phyloP scores from a whole-genome alignment of 1,140 invertebrate genomes.

The Plodia interpunctella region DNA sequence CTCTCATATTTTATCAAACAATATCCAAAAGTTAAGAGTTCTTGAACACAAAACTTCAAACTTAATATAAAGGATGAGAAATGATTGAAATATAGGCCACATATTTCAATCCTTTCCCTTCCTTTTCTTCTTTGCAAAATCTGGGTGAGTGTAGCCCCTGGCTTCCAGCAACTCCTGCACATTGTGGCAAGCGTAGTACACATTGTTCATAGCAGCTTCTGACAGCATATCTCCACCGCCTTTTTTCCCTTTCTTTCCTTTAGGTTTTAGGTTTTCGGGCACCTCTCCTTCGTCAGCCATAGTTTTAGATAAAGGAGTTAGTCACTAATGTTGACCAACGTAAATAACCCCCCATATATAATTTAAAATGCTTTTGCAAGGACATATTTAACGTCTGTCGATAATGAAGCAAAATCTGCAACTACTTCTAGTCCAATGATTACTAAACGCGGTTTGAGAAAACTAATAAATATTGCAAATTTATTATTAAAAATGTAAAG shows the following conservation, averaged over 20 bases:
- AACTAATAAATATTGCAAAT: too few species aligned
- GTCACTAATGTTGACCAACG: too few species aligned
- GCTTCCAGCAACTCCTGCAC: constrained; percentile 10
- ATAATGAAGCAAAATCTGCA: too few species aligned
- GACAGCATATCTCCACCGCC: constrained; percentile 6
- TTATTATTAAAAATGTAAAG: too few species aligned
- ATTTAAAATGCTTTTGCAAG: not conserved
- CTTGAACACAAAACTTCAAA: too few species aligned
- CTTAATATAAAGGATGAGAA: not conserved
- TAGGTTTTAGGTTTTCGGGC: not conserved
- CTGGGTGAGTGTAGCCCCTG: constrained; percentile 5
- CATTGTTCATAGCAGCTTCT: constrained; percentile 6
- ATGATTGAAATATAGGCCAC: not conserved
- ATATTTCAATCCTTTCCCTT: constrained; percentile 9
- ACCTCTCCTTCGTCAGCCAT: not conserved
- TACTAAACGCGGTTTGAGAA: too few species aligned
- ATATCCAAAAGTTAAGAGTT: too few species aligned
- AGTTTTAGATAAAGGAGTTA: not conserved
- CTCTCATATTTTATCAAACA: too few species aligned
- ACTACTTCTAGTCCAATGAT: too few species aligned
- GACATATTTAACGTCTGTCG: not conserved
- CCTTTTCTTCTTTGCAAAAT: constrained; percentile 8
- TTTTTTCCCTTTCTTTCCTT: constrained; percentile 11
- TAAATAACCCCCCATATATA: too few species aligned
- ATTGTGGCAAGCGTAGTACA: constrained; percentile 13